Evolutionary conservation across 2,888 invertebrate species (phyloP), one percentile per base, ranked within the genome.

Genomic region (Aspidiotus destructor): DNA sequence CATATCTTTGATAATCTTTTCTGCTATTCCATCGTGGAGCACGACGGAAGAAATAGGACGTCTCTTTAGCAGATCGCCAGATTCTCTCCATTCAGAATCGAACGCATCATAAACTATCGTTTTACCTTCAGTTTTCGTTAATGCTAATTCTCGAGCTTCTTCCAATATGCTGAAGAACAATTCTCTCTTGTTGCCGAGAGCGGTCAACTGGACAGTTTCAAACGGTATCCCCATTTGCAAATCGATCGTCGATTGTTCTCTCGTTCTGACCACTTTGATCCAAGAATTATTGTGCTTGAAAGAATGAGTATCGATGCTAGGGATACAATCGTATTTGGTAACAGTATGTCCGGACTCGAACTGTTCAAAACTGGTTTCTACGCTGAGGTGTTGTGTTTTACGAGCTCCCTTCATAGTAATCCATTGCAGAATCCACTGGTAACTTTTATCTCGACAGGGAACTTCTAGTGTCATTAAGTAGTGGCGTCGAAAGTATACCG

Each of bases 391-490:
- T 75, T 96, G 97, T 0, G 96, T 95, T 75, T 90, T 83, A 71
- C 80, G 84, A 0, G 95, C 95, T 60, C 91, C 93, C 77, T 86
- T 88, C 58, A 83, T 80, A 0, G 95, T 92, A 73, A 98, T 92
- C 97, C 97, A 98, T 70, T 96, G 91, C 53, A 98, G 78, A 10
- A 98, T 79, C 97, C 98, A 98, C 72, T 93, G 89, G 76, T 96
- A 98, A 55, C 96, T 96, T 78, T 96, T 96, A 78, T 98, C 98
- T 68, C 92, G 83, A 76, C 95, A 96, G 0, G 96, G 93, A 7
- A 98, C 94, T 80, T 98, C 98, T 60, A 98, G 80, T 1, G 96
- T 97, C 73, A 96, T 93, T 90, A 95, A 92, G 76, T 88, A 89
- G 78, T 96, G 90, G 67, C 97, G 83, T 64, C 94, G 84, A 75